Evolutionary conservation across 2,888 invertebrate genomes (phyloP), one percentile per base, ranked within the genome.

Genomic region (Capitulum mitella): DNA sequence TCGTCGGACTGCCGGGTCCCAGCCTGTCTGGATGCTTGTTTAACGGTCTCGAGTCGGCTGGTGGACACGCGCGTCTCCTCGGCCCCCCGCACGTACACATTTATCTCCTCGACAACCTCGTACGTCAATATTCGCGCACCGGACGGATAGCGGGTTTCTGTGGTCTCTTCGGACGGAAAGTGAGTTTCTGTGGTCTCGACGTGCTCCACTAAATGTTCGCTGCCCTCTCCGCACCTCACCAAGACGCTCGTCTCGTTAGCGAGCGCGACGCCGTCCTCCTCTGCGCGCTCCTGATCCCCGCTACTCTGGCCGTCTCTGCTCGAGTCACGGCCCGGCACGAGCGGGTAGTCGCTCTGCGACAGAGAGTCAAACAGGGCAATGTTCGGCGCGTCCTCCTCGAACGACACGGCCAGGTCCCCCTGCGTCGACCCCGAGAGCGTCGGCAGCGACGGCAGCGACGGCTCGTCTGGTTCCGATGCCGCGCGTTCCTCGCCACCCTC

Each of bases 71-170:
- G 29, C 6, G 70, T 70, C 40, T 70, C 70, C 0, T 40, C 70
- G 1, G 70, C 37, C 6, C 40, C 40, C 19, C 12, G 70, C 70
- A 70, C 70, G 26, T 34, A 70, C 40, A 70, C 70, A 22, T 70
- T 70, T 8, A 70, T 40, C 26, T 70, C 70, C n/a, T 70, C 70
- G 40, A 70, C 70, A 29, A 70, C 12, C 22, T 70, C 70, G 40
- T 70, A 70, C 8, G 70, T 70, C 26, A 70, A 10, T 12, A 70
- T 70, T 2, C 70, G 37, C 3, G 70, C 34, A 5, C 64, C 34
- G 19, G 34, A 34, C 29, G n/a, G 26, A 26, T 40, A 26, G 37
- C 26, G 70, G 26, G 70, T 70, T 26, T 37, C 70, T 1, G 70
- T 40, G 1, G 70, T 70, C 6, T 70, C 70, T n/a, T n/a, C 34